Evolutionary conservation across 2,797 vertebrate genomes (phyloP).

Genomic region (Amniataba percoides): DNA sequence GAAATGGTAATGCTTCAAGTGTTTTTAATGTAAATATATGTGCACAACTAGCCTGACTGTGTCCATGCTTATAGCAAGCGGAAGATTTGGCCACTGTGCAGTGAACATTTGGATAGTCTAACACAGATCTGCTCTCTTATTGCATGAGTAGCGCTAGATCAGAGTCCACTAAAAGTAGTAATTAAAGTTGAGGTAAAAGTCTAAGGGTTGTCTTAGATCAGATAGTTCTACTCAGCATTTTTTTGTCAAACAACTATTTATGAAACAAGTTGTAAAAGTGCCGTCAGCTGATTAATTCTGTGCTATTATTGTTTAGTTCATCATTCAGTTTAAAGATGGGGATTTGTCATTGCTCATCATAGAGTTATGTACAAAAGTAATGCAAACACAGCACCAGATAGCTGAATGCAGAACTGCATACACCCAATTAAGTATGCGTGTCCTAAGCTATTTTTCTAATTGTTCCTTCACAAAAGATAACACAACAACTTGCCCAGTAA

Average conservation of each 20-base stretch:
- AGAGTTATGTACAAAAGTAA: slow-evolving; percentile 19
- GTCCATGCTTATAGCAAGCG: slow-evolving; percentile 7
- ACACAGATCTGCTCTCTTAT: slow-evolving; percentile 14
- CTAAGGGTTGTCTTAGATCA: slow-evolving; percentile 30
- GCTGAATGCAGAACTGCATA: slow-evolving; percentile 47
- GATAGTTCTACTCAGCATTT: neutral
- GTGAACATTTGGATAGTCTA: slow-evolving; percentile 31
- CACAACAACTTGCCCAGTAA: slow-evolving; percentile 12
- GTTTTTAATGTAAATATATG: slow-evolving; percentile 23
- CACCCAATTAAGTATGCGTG: neutral
- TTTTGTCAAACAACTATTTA: slow-evolving; percentile 24
- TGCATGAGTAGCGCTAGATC: slow-evolving; percentile 25
- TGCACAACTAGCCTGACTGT: slow-evolving; percentile 2
- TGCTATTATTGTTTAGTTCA: slow-evolving; percentile 10
- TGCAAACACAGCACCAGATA: slow-evolving; percentile 51
- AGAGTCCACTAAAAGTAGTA: neutral
- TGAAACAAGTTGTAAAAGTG: slow-evolving; percentile 8
- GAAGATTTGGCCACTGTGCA: slow-evolving; percentile 71
- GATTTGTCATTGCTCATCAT: slow-evolving; percentile 17
- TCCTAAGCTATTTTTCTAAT: slow-evolving; percentile 8
- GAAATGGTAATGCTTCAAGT: slow-evolving; percentile 9
- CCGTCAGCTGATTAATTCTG: slow-evolving; percentile 19
- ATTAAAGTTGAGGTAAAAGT: slow-evolving; percentile 32
- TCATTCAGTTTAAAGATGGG: slow-evolving; percentile 12
- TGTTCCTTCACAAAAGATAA: slow-evolving; percentile 19